phyloP scores from a whole-genome alignment of 2,113 vertebrate species.

The Syngnathus scovelli region DNA sequence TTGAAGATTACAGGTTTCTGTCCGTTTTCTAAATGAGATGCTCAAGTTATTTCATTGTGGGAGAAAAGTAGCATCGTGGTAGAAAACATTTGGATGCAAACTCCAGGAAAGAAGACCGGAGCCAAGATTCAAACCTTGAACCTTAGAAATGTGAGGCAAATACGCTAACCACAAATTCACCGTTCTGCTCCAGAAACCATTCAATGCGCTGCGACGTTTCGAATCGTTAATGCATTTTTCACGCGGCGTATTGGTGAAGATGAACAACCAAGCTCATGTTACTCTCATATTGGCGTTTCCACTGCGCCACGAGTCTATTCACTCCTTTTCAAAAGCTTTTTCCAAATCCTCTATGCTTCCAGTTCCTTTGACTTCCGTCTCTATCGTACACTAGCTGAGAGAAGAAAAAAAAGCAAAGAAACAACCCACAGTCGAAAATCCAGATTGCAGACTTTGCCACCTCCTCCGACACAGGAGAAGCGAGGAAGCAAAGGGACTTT shows the following conservation, averaged over 20 bases:
- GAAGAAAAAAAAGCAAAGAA: not conserved
- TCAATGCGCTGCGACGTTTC: not conserved
- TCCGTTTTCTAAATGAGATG: not conserved
- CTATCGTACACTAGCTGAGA: conserved; percentile 18
- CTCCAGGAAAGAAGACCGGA: not conserved
- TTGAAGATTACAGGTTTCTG: not conserved
- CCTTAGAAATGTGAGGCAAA: not conserved
- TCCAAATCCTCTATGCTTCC: conserved; percentile 20
- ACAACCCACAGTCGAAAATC: conserved; percentile 36
- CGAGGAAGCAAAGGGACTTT: conserved; percentile 64
- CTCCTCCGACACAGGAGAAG: conserved; percentile 39
- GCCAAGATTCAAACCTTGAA: not conserved
- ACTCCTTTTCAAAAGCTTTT: conserved; percentile 32
- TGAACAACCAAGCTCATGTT: conserved; percentile 15
- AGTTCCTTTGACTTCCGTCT: conserved; percentile 27
- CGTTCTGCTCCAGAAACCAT: not conserved
- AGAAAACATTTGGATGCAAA: not conserved
- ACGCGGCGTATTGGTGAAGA: not conserved
- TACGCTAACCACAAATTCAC: not conserved
- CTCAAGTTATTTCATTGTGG: not conserved
- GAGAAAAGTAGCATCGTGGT: no score
- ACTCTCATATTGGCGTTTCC: conserved; percentile 19
- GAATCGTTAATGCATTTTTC: not conserved
- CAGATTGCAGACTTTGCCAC: conserved; percentile 34
- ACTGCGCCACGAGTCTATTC: conserved; percentile 29